Evolutionary conservation across 1,140 invertebrate species (phyloP).

Genomic region (Lepidurus arcticus): DNA sequence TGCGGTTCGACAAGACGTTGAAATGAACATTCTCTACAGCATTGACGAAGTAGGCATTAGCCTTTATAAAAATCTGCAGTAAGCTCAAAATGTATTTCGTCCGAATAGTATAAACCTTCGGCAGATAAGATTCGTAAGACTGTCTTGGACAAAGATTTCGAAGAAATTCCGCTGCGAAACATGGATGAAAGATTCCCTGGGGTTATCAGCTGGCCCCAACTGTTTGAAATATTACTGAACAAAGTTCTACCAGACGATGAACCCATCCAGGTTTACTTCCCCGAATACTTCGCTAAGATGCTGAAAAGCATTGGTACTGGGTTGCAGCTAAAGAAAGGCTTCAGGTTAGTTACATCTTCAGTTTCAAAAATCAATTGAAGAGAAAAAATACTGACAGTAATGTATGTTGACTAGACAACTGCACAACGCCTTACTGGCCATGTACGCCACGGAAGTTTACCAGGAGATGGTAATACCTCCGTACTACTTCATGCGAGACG

Average conservation of each 20-base stretch:
- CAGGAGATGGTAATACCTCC: not conserved
- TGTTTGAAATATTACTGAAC: constrained; percentile 1
- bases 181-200: not conserved
- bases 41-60: not conserved
- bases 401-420: not conserved
- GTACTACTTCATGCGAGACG: not conserved
- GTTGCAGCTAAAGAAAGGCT: not conserved
- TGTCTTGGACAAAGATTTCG: not conserved
- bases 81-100: not conserved
- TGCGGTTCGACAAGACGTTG: not conserved
- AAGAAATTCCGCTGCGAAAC: not conserved
- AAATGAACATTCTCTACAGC: not conserved
- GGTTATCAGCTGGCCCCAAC: not conserved
- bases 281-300: not conserved
- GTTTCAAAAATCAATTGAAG: too few species aligned
- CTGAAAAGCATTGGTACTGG: not conserved
- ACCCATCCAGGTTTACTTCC: not conserved
- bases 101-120: not conserved
- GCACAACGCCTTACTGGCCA: not conserved
- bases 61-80: not conserved
- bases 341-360: not conserved
- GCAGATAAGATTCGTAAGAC: not conserved
- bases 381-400: not conserved
- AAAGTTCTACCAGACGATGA: not conserved
- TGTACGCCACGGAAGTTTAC: not conserved